phyloP scores from a whole-genome alignment of 2,113 vertebrate species.

The Boleophthalmus pectinirostris region DNA sequence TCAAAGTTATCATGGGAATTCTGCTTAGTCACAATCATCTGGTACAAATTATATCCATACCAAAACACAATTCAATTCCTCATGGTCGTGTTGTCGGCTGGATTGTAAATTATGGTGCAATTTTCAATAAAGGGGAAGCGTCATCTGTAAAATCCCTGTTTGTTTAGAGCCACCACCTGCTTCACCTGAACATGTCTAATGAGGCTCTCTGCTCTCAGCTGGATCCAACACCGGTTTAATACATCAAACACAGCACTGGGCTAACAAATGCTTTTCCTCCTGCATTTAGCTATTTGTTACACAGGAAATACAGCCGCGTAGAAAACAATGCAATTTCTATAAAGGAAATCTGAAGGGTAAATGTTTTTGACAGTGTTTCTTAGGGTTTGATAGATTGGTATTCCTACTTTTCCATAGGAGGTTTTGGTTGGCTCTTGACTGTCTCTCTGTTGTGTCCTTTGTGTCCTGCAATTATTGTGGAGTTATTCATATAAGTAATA shows the following conservation, averaged over 20 bases:
- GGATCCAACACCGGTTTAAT: background rate
- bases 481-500: no score
- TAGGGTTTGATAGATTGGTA: background rate
- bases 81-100: background rate
- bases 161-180: conserved; percentile 8
- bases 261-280: background rate
- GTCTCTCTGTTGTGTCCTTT: no score
- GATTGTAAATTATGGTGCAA: conserved; percentile 1
- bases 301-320: background rate
- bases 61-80: background rate
- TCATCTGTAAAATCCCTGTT: conserved; percentile 4
- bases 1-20: background rate
- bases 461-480: no score
- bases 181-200: conserved; percentile 9
- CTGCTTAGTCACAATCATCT: background rate
- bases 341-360: conserved; percentile 10
- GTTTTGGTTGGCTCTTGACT: no score
- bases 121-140: conserved; percentile 4
- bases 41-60: background rate
- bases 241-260: background rate
- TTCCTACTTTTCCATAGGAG: background rate
- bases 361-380: background rate
- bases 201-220: conserved; percentile 3
- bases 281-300: background rate
- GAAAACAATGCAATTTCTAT: background rate